Percentiles rank a stretch among this genome's conserved stretches.
Evolutionary conservation across 2,888 invertebrate species (phyloP).

Genomic region (Eilema caniola): DNA sequence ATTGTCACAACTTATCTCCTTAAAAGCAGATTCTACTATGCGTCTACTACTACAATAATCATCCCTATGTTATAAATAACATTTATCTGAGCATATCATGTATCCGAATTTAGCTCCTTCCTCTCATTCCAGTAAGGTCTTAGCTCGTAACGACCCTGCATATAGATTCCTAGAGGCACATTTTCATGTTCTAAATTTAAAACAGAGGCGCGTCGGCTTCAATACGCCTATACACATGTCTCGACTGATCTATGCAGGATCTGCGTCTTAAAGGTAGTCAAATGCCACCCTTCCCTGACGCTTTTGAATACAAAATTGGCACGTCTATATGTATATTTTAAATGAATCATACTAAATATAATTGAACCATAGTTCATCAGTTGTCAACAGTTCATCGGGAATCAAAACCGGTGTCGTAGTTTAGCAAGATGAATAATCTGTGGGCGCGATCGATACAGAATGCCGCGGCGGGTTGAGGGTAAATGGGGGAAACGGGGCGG

Average conservation of each 20-base stretch:
- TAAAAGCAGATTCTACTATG: not conserved
- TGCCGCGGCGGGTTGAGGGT: constrained; percentile 66
- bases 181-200: constrained; percentile 37
- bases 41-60: not conserved
- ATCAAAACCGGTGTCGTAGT: constrained; percentile 64
- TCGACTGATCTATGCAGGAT: constrained; percentile 16
- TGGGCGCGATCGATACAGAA: constrained; percentile 80
- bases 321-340: not conserved
- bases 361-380: constrained; percentile 25
- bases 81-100: not conserved
- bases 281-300: not conserved
- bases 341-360: constrained; percentile 11
- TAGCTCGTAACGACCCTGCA: constrained; percentile 17
- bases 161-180: constrained; percentile 15
- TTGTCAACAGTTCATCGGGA: constrained; percentile 44
- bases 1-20: not conserved
- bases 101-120: not conserved
- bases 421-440: constrained; percentile 84
- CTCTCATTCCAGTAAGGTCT: constrained; percentile 13
- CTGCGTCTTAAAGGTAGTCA: constrained; percentile 12
- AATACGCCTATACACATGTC: constrained; percentile 18
- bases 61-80: not conserved
- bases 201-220: constrained; percentile 7
- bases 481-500: constrained; percentile 50
- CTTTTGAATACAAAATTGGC: not conserved